These are phyloP conservation scores for Chionoecetes opilio DNA, from an alignment of 1,140 invertebrate genomes.

Conservation along the genomic window DNA sequence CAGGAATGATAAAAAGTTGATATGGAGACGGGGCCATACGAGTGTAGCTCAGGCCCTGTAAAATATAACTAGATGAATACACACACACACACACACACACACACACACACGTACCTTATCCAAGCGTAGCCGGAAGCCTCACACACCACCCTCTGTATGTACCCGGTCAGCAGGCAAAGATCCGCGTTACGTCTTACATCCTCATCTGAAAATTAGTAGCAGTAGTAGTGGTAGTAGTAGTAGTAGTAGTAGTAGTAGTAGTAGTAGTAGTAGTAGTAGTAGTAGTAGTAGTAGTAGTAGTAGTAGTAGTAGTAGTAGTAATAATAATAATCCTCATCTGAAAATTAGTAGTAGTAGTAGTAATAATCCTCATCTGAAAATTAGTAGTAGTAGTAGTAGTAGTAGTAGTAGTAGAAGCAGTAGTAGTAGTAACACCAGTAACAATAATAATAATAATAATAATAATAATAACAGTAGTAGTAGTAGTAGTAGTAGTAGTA, in stretches of 20 bases:
- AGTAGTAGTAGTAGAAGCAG: too few relatives aligned
- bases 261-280: constrained; percentile 21
- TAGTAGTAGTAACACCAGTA: constrained; percentile 19
- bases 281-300: constrained; percentile 31
- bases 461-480: not conserved
- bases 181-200: constrained; percentile 8
- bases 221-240: not conserved
- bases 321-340: too few relatives aligned
- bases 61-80: not conserved
- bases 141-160: constrained; percentile 37
- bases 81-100: not conserved
- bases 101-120: constrained; percentile 21
- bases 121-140: not conserved
- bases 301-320: constrained; percentile 1
- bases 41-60: not conserved
- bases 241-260: constrained; percentile 33
- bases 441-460: not conserved
- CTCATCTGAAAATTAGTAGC: not conserved
- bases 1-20: too few relatives aligned
- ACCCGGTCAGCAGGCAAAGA: constrained; percentile 68
- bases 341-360: not conserved
- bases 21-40: not conserved
- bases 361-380: too few relatives aligned
- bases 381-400: too few relatives aligned
- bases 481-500: too few relatives aligned